These are phyloP conservation scores for Epicauta chinensis DNA, from an alignment of 1,140 invertebrate genomes.

Conservation along the genomic window DNA sequence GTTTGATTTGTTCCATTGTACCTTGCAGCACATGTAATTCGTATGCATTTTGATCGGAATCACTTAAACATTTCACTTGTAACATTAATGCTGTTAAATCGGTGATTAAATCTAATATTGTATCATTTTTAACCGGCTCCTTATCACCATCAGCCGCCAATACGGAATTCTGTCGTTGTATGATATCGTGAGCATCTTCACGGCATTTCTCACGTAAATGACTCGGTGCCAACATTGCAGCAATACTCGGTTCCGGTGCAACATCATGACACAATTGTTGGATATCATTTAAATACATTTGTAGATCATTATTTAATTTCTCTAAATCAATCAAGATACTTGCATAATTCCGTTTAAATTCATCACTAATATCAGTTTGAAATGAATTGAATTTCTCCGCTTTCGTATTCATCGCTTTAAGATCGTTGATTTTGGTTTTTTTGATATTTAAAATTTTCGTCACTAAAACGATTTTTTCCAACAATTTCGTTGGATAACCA, in stretches of 20 bases:
- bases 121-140: conserved; percentile 50
- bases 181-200: conserved; percentile 75
- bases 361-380: conserved; percentile 66
- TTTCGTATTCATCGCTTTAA: conserved; percentile 85
- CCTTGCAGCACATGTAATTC: conserved; percentile 90
- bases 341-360: conserved; percentile 89
- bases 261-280: conserved; percentile 82
- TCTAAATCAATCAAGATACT: conserved; percentile 85
- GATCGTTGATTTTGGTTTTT: conserved; percentile 68
- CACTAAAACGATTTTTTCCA: conserved; percentile 81
- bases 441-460: conserved; percentile 83
- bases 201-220: conserved; percentile 80
- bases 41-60: conserved; percentile 84
- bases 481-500: conserved; percentile 76
- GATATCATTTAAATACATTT: conserved; percentile 77
- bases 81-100: conserved; percentile 87
- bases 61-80: conserved; percentile 87
- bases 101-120: conserved; percentile 72
- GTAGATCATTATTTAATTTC: conserved; percentile 82
- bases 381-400: conserved; percentile 82
- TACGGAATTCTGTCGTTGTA: conserved; percentile 65
- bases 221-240: conserved; percentile 80
- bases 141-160: conserved; percentile 48
- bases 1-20: conserved; percentile 82
- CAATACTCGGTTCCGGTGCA: conserved; percentile 79